Evolutionary conservation across 2,797 vertebrate species (phyloP), one percentile per base, ranked within the genome.

Genomic region (Aselliscus stoliczkanus): DNA sequence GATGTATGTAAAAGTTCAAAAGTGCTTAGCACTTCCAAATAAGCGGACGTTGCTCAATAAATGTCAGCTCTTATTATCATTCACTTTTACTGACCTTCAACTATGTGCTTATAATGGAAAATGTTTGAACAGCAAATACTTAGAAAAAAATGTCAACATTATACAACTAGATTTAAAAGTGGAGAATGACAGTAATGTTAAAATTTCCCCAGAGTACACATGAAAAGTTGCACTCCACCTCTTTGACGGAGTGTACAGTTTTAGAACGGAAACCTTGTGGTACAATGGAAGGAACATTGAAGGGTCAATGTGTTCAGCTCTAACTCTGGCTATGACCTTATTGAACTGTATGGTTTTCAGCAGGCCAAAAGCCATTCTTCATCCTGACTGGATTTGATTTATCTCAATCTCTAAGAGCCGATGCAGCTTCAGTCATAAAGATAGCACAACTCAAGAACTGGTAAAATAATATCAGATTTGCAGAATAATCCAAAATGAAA

Each of bases 261-360:
- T 96, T 96, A 96, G 95, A 97, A 90, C 27, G 79, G 90, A 92
- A 96, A 85, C 94, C 85, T 95, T 96, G 89, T 94, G 95, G 88
- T 89, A 85, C 37, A 90, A 82, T 67, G 93, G 84, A 70, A 87
- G 64, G 34, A 86, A 85, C 72, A 69, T 11, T 42, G 73, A 39
- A 84, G 80, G 88, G 64, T 87, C 77, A 56, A 12, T 75, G 60
- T 83, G 65, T 86, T 34, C 83, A 67, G 52, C 93, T 90, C 76
- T 82, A 60, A 92, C 88, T 96, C 86, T 92, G 92, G 52, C 73
- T 83, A 14, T 89, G 88, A 70, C 82, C 39, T 94, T 76, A 42
- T 56, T 88, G 62, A 34, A 21, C 42, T 42, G 18, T 44, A 50
- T 69, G 88, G 58, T 44, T 89, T 95, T 90, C 0, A 0, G 72